Conservation (phyloP, 2,797 vertebrate species). For the Girardinus metallicus region DNA sequence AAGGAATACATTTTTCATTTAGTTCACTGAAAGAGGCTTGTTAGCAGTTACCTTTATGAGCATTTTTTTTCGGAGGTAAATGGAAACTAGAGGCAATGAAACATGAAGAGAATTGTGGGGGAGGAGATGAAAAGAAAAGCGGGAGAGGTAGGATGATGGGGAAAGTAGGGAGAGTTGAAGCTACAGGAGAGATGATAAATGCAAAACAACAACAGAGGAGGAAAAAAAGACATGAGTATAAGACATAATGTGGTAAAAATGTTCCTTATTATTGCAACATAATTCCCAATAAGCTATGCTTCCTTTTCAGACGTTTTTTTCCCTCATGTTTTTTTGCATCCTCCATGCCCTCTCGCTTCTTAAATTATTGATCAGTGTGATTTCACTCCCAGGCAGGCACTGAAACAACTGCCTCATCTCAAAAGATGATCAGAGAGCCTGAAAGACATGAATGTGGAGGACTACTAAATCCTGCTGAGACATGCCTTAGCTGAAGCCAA, state of each 20-base stretch:
- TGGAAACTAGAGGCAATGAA: conserved; percentile 25
- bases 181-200: conserved; percentile 13
- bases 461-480: conserved; percentile 31
- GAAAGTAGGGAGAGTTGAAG: conserved; percentile 18
- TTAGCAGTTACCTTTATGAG: conserved; percentile 35
- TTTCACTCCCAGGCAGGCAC: conserved; percentile 63
- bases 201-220: conserved; percentile 11
- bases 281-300: conserved; percentile 29
- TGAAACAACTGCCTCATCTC: conserved; percentile 61
- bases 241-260: conserved; percentile 18
- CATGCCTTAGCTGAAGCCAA: background rate
- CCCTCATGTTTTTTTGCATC: conserved; percentile 1
- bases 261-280: background rate
- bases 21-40: conserved; percentile 19
- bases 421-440: conserved; percentile 51
- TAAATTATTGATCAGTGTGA: conserved; percentile 81
- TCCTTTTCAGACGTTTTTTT: conserved; percentile 21
- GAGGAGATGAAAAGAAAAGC: conserved; percentile 42
- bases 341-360: conserved; percentile 57
- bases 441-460: conserved; percentile 34
- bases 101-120: conserved; percentile 43
- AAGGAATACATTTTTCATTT: conserved; percentile 21
- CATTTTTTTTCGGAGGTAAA: conserved; percentile 38
- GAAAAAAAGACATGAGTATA: background rate
- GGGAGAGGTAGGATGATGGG: conserved; percentile 21